These are phyloP conservation scores for Aphelenchoides fujianensis DNA, from an alignment of 1,140 invertebrate genomes.

Conservation along the genomic window DNA sequence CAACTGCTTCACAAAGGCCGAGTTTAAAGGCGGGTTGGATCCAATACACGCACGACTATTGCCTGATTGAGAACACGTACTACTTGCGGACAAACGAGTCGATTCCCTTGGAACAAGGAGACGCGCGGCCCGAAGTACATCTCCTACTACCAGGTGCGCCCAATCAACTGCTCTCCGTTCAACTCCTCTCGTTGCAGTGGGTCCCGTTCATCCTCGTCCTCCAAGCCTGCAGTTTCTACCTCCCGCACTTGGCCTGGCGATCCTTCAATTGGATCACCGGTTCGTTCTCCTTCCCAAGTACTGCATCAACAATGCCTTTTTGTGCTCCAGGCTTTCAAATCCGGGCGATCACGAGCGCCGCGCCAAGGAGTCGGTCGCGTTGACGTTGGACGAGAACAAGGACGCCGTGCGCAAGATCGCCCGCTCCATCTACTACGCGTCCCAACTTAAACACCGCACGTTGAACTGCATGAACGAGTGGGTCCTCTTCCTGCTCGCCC, in stretches of 20 bases:
- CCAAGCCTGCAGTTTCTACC: constrained; percentile 49
- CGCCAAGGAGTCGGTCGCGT: constrained; percentile 28
- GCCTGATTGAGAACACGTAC: constrained; percentile 48
- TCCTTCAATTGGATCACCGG: constrained; percentile 56
- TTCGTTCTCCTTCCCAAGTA: not conserved
- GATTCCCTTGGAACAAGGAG: constrained; percentile 44
- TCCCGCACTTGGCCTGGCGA: constrained; percentile 53
- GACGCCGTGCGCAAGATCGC: constrained; percentile 40
- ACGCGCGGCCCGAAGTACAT: constrained; percentile 39
- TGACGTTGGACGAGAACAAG: constrained; percentile 29
- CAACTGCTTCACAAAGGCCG: constrained; percentile 54
- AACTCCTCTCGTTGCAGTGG: constrained; percentile 32
- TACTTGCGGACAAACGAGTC: constrained; percentile 48
- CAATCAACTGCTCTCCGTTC: too few relatives aligned
- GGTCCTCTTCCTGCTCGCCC: constrained; percentile 12
- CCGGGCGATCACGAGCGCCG: constrained; percentile 35
- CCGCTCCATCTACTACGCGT: constrained; percentile 35
- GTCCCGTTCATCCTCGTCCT: constrained; percentile 54
- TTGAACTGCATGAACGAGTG: constrained; percentile 26
- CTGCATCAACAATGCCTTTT: too few relatives aligned
- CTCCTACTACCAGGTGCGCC: constrained; percentile 43
- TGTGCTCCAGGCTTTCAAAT: constrained; percentile 52
- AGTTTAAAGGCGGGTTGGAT: constrained; percentile 50
- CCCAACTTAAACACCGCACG: constrained; percentile 29
- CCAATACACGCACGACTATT: constrained; percentile 50